Evolutionary conservation across 2,888 invertebrate species (phyloP).

Genomic region (Sinodicranocentrus sp.): DNA sequence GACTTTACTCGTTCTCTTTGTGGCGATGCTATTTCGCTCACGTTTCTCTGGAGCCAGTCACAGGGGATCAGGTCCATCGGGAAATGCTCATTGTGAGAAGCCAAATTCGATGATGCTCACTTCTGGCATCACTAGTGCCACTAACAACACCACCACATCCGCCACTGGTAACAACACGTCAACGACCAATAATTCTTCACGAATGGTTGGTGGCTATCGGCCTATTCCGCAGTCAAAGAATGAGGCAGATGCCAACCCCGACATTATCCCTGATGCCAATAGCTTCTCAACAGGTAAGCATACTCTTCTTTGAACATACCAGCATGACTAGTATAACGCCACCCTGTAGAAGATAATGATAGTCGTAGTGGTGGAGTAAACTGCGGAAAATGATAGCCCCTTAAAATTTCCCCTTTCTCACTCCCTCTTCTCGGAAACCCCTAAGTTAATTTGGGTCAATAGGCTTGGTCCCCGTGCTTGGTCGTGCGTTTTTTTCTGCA

Average conservation of each 20-base stretch:
- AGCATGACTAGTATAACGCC: background rate
- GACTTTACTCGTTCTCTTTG: constrained; percentile 74
- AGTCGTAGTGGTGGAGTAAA: background rate
- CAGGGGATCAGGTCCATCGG: constrained; percentile 65
- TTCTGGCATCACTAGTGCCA: constrained; percentile 61
- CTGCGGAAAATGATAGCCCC: constrained; percentile 42
- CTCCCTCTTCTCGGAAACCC: constrained; percentile 47
- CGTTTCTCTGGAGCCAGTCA: constrained; percentile 70
- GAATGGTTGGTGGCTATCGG: constrained; percentile 72
- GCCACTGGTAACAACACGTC: constrained; percentile 69
- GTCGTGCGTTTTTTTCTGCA: constrained; percentile 9
- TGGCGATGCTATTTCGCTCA: constrained; percentile 76
- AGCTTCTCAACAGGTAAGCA: constrained; percentile 75
- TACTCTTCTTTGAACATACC: background rate
- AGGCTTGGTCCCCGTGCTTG: constrained; percentile 23
- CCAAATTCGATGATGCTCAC: constrained; percentile 67
- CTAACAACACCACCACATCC: constrained; percentile 57
- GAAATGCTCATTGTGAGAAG: constrained; percentile 73
- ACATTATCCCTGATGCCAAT: constrained; percentile 77
- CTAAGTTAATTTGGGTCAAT: constrained; percentile 64
- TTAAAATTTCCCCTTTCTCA: constrained; percentile 15
- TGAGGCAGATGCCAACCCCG: constrained; percentile 76
- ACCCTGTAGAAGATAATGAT: background rate
- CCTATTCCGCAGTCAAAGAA: constrained; percentile 72
- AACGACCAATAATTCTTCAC: constrained; percentile 64